These are phyloP conservation scores for Acleris literana DNA, from an alignment of 2,888 invertebrate species.

Conservation along the genomic window DNA sequence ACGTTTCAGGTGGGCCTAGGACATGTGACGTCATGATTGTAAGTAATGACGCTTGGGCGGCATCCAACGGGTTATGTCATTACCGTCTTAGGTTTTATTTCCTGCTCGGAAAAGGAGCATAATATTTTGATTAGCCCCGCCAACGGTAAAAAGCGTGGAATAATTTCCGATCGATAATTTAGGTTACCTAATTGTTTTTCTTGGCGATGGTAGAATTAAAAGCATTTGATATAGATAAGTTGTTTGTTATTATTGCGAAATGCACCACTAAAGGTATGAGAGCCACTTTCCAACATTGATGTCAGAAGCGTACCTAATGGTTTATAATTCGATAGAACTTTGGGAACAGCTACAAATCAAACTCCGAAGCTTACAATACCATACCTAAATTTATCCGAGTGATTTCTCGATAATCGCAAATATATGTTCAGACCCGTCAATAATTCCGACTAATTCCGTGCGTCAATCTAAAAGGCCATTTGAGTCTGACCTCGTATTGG, in stretches of 20 bases:
- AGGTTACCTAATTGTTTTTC: background rate
- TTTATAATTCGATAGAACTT: no score
- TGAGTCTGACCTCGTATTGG: slow-evolving; percentile 13
- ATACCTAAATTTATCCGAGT: background rate
- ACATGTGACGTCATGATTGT: slow-evolving; percentile 14
- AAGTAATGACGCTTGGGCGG: background rate
- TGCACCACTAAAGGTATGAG: no score
- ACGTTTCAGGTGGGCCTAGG: slow-evolving; percentile 41
- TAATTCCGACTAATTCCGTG: slow-evolving; percentile 8
- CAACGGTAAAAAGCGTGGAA: background rate
- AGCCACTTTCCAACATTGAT: no score
- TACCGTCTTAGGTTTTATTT: background rate
- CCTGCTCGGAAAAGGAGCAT: background rate
- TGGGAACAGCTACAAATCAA: no score
- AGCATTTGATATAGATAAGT: no score
- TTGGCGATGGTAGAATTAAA: background rate
- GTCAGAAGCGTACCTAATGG: no score
- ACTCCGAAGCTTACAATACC: no score
- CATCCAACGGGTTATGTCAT: slow-evolving; percentile 2
- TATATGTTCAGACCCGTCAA: background rate
- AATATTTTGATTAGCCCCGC: slow-evolving; percentile 10
- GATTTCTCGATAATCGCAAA: background rate
- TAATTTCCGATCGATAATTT: background rate
- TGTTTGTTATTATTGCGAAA: no score
- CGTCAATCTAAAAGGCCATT: slow-evolving; percentile 7